These are phyloP conservation scores for Thunnus albacares DNA, from an alignment of 2,797 vertebrate genomes.

Conservation along the genomic window DNA sequence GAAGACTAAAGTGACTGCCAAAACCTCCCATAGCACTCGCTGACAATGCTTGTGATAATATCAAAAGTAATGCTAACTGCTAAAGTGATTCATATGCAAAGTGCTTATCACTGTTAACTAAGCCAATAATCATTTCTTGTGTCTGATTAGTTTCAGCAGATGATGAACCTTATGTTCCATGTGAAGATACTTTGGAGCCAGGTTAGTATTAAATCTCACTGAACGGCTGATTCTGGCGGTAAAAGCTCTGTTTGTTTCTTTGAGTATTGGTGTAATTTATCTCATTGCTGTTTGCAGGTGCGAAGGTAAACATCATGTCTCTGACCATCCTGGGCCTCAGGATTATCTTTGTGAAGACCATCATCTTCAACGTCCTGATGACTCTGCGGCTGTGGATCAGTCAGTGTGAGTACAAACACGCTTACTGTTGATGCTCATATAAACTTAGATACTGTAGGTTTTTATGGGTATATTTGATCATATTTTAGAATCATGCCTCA, in stretches of 20 bases:
- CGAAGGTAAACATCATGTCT: constrained; percentile 64
- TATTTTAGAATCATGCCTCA: no score
- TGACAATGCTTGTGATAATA: background rate
- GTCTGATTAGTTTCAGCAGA: background rate
- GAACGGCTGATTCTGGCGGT: accelerated
- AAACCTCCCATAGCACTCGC: background rate
- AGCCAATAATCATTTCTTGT: background rate
- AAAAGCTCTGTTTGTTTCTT: background rate
- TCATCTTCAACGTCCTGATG: constrained; percentile 84
- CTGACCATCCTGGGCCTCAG: constrained; percentile 75
- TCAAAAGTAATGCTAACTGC: background rate
- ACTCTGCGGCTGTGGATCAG: constrained; percentile 82
- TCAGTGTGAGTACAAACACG: constrained; percentile 69
- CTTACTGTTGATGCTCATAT: background rate
- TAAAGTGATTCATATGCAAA: no score
- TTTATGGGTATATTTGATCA: no score
- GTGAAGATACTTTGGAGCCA: background rate
- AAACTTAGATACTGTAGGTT: no score
- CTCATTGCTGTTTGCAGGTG: constrained; percentile 64
- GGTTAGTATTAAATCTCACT: constrained; percentile 24
- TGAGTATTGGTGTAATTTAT: background rate
- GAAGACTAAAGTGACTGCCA: no score
- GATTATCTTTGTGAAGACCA: constrained; percentile 83
- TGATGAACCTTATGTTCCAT: accelerated
- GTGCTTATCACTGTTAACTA: background rate